These are phyloP conservation scores for Tauraco erythrolophus DNA, from an alignment of 2,113 vertebrate species.

Conservation along the genomic window DNA sequence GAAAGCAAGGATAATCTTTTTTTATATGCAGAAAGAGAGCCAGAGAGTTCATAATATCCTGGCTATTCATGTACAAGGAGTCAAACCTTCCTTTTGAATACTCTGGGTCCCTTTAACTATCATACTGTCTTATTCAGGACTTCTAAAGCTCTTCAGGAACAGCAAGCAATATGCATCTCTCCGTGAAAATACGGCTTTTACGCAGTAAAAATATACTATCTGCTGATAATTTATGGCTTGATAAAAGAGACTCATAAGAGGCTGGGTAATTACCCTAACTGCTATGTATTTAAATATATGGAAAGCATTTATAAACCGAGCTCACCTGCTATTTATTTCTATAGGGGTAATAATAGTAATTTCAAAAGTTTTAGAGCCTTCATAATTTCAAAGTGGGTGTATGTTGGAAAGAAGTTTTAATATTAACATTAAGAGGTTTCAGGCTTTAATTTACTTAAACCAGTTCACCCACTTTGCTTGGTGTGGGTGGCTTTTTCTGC, in stretches of 20 bases:
- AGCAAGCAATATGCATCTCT: not conserved
- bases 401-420: not conserved
- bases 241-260: not conserved
- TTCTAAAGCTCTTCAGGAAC: not conserved
- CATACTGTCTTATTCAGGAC: not conserved
- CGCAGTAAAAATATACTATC: not conserved
- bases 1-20: constrained; percentile 4
- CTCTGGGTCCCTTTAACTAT: not conserved
- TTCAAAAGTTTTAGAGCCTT: not conserved
- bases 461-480: not conserved
- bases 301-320: constrained; percentile 14
- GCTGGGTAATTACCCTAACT: not conserved
- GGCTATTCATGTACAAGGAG: not conserved
- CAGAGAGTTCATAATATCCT: not conserved
- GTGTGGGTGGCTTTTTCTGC: not conserved
- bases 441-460: not conserved
- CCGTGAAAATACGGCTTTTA: not conserved
- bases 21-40: not conserved
- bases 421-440: not conserved
- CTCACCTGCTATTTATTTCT: constrained; percentile 6
- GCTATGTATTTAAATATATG: not conserved
- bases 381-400: not conserved
- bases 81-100: not conserved
- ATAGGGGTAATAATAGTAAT: not conserved
- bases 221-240: not conserved